Base-by-base conservation (phyloP, 2,888 invertebrate species). In the Spicauda simplicius region DNA sequence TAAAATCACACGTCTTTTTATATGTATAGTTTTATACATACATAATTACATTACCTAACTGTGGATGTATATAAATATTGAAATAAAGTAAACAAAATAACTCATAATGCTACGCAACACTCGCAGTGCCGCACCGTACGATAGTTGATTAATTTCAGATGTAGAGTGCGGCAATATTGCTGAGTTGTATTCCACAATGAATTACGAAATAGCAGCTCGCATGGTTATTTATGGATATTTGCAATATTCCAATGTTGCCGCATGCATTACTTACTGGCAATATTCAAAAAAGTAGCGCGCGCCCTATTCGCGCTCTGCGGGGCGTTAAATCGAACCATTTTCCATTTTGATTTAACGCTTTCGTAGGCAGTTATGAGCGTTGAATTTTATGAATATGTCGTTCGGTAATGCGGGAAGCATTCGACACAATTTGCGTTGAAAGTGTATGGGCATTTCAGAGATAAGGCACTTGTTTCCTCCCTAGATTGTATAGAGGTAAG, bases 81-180 rank as follows among this genome's bases (percentile, higher is more conserved):
- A 4, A 25, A 25, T 25, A 25, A 25, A 25, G 5, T 25, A 25
- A 95, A 77, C 96, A 96, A 78, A 45, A 45, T 45, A 45, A 45
- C n/a, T 33, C 16, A 58, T 16, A 48, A 48, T 48, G 5, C 6
- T 30, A 60, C 50, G 50, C 12, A 60, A 50, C 18, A 50, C 50
- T 25, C 25, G 25, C 18, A 52, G 30, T 60, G 60, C 50, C 18
- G 71, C 30, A 50, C 33, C 16, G 33, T 58, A 54, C 52, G 5
- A 57, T 64, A 64, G 52, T 52, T 64, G 57, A 58, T 64, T 64
- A 57, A 58, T 58, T 16, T 64, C 41, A 11, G 57, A 37, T 20
- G 30, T 64, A 50, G 18, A 64, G 50, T 33, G 50, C 20, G 41
- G 45, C 59, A 41, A 59, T 64, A 45, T 16, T 59, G 53, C 50